Percentiles rank a stretch among this genome's conserved stretches.
These are phyloP conservation scores for Tetraodon nigroviridis DNA, from an alignment of 2,113 vertebrate species.

Conservation along the genomic window DNA sequence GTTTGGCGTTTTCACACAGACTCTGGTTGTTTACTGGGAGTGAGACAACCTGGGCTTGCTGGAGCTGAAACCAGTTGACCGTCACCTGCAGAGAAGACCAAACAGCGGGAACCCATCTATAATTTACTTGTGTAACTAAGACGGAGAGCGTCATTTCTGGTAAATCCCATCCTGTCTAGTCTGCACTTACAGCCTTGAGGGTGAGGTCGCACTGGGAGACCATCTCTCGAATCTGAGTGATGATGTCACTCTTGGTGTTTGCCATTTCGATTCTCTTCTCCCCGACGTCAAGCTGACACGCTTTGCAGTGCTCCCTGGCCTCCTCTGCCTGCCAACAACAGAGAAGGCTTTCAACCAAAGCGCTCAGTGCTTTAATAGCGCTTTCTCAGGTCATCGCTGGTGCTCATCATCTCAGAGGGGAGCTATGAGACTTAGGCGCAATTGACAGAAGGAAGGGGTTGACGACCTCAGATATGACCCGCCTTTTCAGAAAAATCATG, in stretches of 20 bases:
- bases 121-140: background rate
- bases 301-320: conserved; percentile 86
- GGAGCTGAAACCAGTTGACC: conserved; percentile 96
- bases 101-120: background rate
- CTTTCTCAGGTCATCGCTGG: too few relatives aligned
- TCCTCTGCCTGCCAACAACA: conserved; percentile 82
- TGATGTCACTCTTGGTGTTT: conserved; percentile 85
- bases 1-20: conserved; percentile 89
- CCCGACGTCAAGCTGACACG: conserved; percentile 83
- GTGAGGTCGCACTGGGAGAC: conserved; percentile 97
- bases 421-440: background rate
- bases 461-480: background rate
- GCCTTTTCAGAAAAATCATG: background rate
- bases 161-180: background rate
- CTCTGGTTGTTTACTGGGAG: conserved; percentile 87
- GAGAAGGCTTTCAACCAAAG: background rate
- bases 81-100: conserved; percentile 77
- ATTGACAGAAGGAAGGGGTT: background rate
- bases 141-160: background rate
- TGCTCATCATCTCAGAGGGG: background rate
- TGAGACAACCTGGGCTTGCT: conserved; percentile 87
- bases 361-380: too few relatives aligned
- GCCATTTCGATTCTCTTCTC: conserved; percentile 84
- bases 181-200: conserved; percentile 87
- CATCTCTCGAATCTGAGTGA: conserved; percentile 88